Conservation (phyloP, 1,140 invertebrate species). For the Cydia amplana region DNA sequence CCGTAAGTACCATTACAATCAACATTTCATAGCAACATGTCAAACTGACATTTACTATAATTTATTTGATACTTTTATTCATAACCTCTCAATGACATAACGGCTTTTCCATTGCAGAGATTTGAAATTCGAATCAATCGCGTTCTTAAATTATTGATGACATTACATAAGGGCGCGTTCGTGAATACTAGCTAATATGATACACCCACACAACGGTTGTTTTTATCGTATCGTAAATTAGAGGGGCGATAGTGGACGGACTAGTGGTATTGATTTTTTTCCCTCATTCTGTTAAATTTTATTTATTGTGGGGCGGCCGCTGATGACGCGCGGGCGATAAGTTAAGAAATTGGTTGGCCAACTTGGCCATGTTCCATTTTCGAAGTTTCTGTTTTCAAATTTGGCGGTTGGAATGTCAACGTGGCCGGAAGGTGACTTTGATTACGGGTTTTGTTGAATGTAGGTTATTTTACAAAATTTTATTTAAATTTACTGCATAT, state of each 20-base stretch:
- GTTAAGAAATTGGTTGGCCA: conserved; percentile 6
- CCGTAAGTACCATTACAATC: conserved; percentile 58
- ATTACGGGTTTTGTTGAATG: not conserved
- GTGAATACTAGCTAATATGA: conserved; percentile 45
- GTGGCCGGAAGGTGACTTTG: not conserved
- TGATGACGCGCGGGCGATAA: conserved; percentile 56
- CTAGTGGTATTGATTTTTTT: conserved; percentile 77
- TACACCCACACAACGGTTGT: conserved; percentile 56
- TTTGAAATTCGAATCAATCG: conserved; percentile 44
- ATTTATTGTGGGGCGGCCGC: conserved; percentile 72
- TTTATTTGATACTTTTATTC: conserved; percentile 26
- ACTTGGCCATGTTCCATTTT: conserved; percentile 15
- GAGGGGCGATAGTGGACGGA: conserved; percentile 68
- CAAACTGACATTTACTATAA: not conserved
- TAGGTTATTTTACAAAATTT: not conserved
- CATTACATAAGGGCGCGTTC: conserved; percentile 57
- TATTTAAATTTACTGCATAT: too few relatives aligned
- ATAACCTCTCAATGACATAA: not conserved
- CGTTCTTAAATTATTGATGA: conserved; percentile 56
- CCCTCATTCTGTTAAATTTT: conserved; percentile 79
- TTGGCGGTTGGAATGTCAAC: conserved; percentile 18
- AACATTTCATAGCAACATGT: not conserved
- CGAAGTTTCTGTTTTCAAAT: conserved; percentile 12
- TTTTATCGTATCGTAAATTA: conserved; percentile 73
- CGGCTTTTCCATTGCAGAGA: not conserved